Evolutionary conservation across 2,888 invertebrate genomes (phyloP).

Genomic region (Rhogogaster chlorosoma): DNA sequence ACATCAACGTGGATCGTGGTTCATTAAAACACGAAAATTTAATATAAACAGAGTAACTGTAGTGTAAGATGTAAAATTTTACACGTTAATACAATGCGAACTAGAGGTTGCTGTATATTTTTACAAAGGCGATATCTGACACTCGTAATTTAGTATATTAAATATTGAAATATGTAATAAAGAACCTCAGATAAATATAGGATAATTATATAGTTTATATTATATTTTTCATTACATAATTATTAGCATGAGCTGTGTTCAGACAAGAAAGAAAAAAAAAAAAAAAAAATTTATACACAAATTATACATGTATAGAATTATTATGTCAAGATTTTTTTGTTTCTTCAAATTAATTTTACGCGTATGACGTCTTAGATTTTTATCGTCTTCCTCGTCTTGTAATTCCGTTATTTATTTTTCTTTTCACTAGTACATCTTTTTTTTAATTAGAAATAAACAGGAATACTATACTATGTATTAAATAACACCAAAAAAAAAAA

Average conservation of each 20-base stretch:
- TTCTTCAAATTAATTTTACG: not conserved
- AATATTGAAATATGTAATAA: conserved; percentile 33
- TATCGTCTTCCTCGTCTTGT: conserved; percentile 6
- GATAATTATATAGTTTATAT: conserved; percentile 50
- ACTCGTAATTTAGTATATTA: conserved; percentile 23
- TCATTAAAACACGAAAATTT: not conserved
- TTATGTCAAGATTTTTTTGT: not conserved
- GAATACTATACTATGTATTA: not conserved
- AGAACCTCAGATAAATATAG: conserved; percentile 47
- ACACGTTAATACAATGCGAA: conserved; percentile 35
- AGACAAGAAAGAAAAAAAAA: not conserved
- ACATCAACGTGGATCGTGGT: conserved; percentile 30
- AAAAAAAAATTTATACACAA: conserved; percentile 6
- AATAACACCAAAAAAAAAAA: not conserved
- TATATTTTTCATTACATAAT: conserved; percentile 40
- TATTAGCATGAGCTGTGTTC: conserved; percentile 37
- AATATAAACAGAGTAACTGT: conserved; percentile 35
- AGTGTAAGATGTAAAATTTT: conserved; percentile 36
- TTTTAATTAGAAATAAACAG: conserved; percentile 15
- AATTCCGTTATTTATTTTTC: conserved; percentile 19
- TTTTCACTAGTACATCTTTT: not conserved
- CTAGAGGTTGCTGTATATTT: conserved; percentile 57
- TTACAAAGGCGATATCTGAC: conserved; percentile 52
- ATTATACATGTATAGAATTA: not conserved
- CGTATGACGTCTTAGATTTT: not conserved